These are phyloP conservation scores for Latrodectus hesperus DNA, from an alignment of 2,888 invertebrate genomes.

Conservation along the genomic window DNA sequence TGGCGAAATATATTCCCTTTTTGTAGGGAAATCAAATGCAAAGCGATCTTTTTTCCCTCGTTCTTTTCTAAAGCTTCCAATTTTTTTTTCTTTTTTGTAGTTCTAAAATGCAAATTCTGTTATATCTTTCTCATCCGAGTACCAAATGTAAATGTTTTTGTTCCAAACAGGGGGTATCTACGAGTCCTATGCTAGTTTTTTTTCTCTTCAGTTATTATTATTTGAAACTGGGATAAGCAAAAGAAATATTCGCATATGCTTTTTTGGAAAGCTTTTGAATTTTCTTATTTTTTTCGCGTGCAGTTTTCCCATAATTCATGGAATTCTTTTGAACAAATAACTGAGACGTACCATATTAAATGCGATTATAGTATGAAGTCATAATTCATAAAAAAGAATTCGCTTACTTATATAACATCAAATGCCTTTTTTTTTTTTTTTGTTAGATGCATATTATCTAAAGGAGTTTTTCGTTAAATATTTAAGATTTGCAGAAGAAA, in stretches of 20 bases:
- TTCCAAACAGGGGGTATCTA: constrained; percentile 14
- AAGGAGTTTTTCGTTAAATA: too few relatives aligned
- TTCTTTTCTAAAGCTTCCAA: constrained; percentile 4
- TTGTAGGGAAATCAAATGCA: neutral
- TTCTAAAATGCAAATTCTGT: constrained; percentile 60
- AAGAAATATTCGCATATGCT: neutral
- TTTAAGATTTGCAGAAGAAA: too few relatives aligned
- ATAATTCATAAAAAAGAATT: too few relatives aligned
- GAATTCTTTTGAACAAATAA: too few relatives aligned
- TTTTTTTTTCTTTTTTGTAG: neutral
- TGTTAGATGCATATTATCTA: too few relatives aligned
- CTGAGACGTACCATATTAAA: too few relatives aligned
- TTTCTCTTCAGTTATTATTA: neutral
- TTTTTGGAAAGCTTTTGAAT: too few relatives aligned
- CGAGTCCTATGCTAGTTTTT: neutral
- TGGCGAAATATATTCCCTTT: neutral
- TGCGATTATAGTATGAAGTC: too few relatives aligned
- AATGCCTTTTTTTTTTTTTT: too few relatives aligned
- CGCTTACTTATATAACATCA: too few relatives aligned
- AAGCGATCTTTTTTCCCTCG: neutral
- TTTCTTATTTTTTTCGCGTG: too few relatives aligned
- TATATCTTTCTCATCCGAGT: constrained; percentile 52
- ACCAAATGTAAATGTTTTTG: constrained; percentile 60
- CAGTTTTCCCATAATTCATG: too few relatives aligned
- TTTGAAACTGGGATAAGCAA: neutral